phyloP scores from a whole-genome alignment of 1,140 invertebrate species.

The Pseudobourletiella spinata region DNA sequence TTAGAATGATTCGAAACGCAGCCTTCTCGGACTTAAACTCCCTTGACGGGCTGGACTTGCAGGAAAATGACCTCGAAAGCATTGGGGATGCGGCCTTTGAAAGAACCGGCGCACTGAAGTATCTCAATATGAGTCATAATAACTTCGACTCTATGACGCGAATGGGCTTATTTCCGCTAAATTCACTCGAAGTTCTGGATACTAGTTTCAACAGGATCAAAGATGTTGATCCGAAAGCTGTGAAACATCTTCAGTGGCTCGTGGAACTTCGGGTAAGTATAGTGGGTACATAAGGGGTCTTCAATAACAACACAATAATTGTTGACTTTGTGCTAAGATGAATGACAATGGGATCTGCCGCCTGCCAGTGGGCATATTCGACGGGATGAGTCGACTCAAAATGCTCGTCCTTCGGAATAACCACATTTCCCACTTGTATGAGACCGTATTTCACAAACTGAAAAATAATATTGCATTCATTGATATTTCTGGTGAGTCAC shows the following conservation, averaged over 20 bases:
- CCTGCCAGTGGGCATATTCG: slow-evolving; percentile 58
- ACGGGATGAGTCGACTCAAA: slow-evolving; percentile 67
- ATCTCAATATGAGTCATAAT: slow-evolving; percentile 66
- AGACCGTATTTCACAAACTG: slow-evolving; percentile 62
- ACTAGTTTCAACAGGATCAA: slow-evolving; percentile 63
- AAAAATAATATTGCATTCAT: slow-evolving; percentile 69
- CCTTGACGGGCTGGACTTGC: slow-evolving; percentile 63
- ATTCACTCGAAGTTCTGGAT: slow-evolving; percentile 69
- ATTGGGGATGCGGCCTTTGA: slow-evolving; percentile 67
- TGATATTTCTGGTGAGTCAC: slow-evolving; percentile 74
- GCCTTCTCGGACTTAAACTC: slow-evolving; percentile 66
- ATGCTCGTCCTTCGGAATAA: slow-evolving; percentile 70
- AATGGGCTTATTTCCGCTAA: slow-evolving; percentile 58
- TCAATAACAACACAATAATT: too few species aligned
- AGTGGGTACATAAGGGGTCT: too few species aligned
- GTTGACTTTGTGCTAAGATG: slow-evolving; percentile 41
- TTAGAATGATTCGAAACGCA: slow-evolving; percentile 52
- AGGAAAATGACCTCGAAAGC: slow-evolving; percentile 63
- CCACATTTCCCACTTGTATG: slow-evolving; percentile 60
- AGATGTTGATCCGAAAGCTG: slow-evolving; percentile 53
- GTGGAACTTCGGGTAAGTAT: slow-evolving; percentile 60
- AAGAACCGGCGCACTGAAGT: slow-evolving; percentile 62
- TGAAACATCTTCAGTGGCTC: slow-evolving; percentile 65
- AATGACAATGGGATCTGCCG: slow-evolving; percentile 44
- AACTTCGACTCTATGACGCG: slow-evolving; percentile 55